These are phyloP conservation scores for Pseudoatta argentina DNA, from an alignment of 1,140 invertebrate genomes.

Conservation along the genomic window DNA sequence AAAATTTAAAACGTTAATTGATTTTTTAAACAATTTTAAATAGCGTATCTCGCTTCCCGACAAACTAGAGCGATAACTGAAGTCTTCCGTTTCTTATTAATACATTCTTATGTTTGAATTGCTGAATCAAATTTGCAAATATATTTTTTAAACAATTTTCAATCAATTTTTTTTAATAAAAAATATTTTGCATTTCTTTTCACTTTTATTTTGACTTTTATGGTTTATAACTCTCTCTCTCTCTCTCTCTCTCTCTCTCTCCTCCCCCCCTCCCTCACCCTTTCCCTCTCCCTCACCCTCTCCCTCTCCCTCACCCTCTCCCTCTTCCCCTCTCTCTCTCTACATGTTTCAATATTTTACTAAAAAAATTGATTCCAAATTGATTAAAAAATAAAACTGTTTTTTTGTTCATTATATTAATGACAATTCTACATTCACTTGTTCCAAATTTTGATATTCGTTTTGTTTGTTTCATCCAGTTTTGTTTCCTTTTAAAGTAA, in stretches of 20 bases:
- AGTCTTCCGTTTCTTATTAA: neutral
- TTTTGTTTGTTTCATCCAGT: too few relatives aligned
- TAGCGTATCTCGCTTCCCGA: conserved; percentile 20
- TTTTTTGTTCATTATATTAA: neutral
- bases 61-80: neutral
- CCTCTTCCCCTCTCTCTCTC: too few relatives aligned
- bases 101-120: neutral
- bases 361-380: neutral
- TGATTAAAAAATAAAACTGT: neutral
- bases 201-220: neutral
- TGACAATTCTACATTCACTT: neutral
- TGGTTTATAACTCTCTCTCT: neutral
- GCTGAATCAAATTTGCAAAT: neutral
- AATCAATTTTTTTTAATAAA: neutral
- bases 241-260: too few relatives aligned
- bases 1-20: neutral
- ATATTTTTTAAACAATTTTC: neutral
- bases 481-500: conserved; percentile 15
- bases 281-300: too few relatives aligned
- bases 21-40: neutral
- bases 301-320: too few relatives aligned
- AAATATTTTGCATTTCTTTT: neutral
- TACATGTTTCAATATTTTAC: neutral
- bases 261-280: too few relatives aligned
- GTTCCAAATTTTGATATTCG: neutral